Conservation (phyloP, 2,888 invertebrate species). For the Trissoscelio sp. region DNA sequence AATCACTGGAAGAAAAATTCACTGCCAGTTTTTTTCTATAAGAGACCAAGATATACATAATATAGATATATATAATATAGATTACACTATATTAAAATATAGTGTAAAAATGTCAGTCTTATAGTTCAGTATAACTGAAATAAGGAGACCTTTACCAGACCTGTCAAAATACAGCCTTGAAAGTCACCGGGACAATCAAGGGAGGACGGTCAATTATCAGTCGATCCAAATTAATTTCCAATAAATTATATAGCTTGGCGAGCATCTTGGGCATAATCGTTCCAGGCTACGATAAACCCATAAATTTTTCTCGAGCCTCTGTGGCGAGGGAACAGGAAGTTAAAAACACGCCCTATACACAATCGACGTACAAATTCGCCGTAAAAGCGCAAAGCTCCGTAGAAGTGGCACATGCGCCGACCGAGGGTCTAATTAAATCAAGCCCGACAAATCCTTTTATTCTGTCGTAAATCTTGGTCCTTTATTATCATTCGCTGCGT, state of each 20-base stretch:
- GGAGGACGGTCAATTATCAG: constrained; percentile 28
- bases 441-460: constrained; percentile 73
- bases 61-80: no score
- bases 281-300: constrained; percentile 30
- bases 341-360: constrained; percentile 19
- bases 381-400: constrained; percentile 39
- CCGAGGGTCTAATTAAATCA: constrained; percentile 73
- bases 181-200: constrained; percentile 11
- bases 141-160: background rate
- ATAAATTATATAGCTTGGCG: constrained; percentile 33
- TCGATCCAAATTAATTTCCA: constrained; percentile 35
- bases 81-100: no score
- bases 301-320: constrained; percentile 41
- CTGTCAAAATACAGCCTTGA: background rate
- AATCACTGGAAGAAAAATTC: no score
- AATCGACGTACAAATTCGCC: constrained; percentile 2
- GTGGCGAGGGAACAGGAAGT: constrained; percentile 11
- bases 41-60: no score
- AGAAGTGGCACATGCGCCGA: constrained; percentile 36
- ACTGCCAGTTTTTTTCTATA: no score
- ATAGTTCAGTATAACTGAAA: no score
- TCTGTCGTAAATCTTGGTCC: constrained; percentile 72
- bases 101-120: no score
- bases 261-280: constrained; percentile 23
- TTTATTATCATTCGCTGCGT: constrained; percentile 70